phyloP scores from a whole-genome alignment of 2,797 vertebrate species.

The Pipistrellus pygmaeus region DNA sequence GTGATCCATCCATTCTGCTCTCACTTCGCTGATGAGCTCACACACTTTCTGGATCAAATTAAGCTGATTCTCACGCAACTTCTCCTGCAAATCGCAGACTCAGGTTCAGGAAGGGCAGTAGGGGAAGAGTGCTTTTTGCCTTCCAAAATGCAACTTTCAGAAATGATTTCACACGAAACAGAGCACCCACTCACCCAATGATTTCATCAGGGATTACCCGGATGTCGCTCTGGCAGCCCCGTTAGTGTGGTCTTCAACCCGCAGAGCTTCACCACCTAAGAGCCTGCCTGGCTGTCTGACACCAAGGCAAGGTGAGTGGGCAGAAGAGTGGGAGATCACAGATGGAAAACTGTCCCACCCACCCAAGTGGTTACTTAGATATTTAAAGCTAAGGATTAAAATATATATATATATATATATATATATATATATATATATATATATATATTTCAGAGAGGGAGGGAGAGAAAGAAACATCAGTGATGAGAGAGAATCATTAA shows the following conservation, averaged over 20 bases:
- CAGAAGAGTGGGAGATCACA: not conserved
- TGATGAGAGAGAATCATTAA: too few species aligned
- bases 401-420: too few species aligned
- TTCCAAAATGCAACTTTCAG: not conserved
- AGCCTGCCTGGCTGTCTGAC: not conserved
- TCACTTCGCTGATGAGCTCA: slow-evolving; percentile 86
- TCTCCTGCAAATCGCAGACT: slow-evolving; percentile 84
- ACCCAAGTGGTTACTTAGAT: not conserved
- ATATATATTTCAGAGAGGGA: too few species aligned
- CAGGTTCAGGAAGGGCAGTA: slow-evolving; percentile 15
- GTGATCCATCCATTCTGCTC: slow-evolving; percentile 86
- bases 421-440: too few species aligned
- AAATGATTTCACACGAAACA: not conserved
- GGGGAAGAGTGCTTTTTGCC: not conserved
- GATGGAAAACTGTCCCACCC: not conserved
- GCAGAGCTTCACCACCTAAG: too few species aligned
- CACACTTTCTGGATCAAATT: slow-evolving; percentile 87
- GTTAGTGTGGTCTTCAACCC: not conserved
- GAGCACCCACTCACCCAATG: not conserved
- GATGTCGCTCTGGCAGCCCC: not conserved
- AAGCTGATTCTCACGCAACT: slow-evolving; percentile 85
- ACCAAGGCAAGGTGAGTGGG: not conserved
- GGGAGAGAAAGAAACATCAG: too few species aligned
- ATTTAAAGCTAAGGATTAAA: not conserved
- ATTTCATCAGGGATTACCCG: not conserved